Conservation (phyloP, 1,140 invertebrate species). For the Portunus trituberculatus region DNA sequence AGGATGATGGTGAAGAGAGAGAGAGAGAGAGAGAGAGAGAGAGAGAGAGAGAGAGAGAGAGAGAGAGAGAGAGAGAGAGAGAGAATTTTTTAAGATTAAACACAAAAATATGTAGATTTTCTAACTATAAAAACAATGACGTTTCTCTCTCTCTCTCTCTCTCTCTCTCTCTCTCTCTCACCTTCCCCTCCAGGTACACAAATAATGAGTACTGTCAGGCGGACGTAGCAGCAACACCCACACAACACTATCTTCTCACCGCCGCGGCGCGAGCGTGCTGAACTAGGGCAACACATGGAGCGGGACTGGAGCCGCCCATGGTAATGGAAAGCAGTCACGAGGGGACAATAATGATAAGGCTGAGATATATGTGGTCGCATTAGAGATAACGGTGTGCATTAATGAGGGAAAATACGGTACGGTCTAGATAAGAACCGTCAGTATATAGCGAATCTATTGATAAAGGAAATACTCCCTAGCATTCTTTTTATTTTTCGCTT, state of each 20-base stretch:
- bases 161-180: too few species aligned
- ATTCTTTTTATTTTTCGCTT: not conserved
- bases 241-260: not conserved
- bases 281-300: not conserved
- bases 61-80: constrained; percentile 18
- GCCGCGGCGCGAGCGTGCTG: not conserved
- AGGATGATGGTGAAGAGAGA: not conserved
- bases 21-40: constrained; percentile 17
- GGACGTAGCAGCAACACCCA: not conserved
- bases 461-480: not conserved
- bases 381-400: not conserved
- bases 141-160: too few species aligned
- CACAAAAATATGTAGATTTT: too few species aligned
- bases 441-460: not conserved
- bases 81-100: not conserved
- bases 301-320: not conserved
- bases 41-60: constrained; percentile 17
- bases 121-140: too few species aligned
- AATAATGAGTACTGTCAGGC: not conserved
- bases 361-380: not conserved
- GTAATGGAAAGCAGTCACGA: not conserved
- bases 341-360: constrained; percentile 20
- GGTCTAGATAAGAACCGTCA: not conserved
- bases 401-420: not conserved
- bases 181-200: not conserved